phyloP scores from a whole-genome alignment of 2,113 vertebrate genomes.

The Noturus placidus region DNA sequence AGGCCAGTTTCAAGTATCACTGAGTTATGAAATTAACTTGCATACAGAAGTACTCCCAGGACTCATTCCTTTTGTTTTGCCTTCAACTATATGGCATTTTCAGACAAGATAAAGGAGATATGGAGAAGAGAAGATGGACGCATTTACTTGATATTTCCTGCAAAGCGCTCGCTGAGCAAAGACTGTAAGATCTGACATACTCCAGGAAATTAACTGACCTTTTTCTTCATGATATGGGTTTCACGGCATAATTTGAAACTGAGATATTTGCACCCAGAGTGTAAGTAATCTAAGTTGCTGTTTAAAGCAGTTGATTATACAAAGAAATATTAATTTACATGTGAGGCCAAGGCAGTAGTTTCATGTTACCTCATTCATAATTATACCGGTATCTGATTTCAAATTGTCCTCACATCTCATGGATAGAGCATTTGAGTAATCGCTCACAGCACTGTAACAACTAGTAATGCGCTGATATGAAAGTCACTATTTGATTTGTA shows the following conservation, averaged over 20 bases:
- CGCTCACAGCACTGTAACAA: neutral
- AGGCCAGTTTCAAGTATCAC: neutral
- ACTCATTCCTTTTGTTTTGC: neutral
- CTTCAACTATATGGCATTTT: neutral
- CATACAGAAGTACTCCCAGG: neutral
- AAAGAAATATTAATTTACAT: neutral
- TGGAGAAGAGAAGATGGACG: neutral
- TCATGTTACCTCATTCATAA: neutral
- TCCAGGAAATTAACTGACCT: conserved; percentile 19
- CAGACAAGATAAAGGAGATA: neutral
- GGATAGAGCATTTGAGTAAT: neutral
- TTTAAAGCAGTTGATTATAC: neutral
- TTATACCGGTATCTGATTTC: neutral
- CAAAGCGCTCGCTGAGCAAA: neutral
- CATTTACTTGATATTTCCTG: neutral
- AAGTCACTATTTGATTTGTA: neutral
- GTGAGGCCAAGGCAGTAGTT: neutral
- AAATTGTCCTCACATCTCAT: neutral
- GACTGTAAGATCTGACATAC: conserved; percentile 12
- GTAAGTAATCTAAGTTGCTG: neutral
- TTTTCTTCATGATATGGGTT: neutral
- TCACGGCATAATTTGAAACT: neutral
- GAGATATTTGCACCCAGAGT: neutral
- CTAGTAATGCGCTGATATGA: neutral
- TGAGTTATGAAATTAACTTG: neutral